Base-by-base conservation (phyloP, 2,113 vertebrate genomes). In the Maccullochella peelii region DNA sequence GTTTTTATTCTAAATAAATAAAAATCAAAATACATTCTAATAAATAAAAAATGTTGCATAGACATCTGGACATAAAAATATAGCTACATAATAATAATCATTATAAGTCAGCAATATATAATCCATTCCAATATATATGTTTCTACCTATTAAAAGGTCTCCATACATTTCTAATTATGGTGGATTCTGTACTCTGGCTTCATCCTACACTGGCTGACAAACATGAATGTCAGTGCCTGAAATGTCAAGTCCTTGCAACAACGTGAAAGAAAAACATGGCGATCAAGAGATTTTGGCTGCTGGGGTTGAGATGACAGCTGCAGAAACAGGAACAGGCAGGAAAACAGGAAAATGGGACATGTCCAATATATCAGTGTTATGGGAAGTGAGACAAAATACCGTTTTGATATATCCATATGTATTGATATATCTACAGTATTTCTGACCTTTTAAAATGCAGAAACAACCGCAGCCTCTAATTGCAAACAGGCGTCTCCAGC, bases 161-260 rank as follows among this genome's bases (percentile, higher is more conserved):
- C 30, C 16, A 23, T 65, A 27, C 8, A 0, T 63, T 16, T 70
- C 38, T 27, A 15, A 67, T 33, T 21, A 18, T 6, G 7, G 12
- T 21, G 0, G 8, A 40, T 62, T 80, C 55, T 83, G 38, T 12
- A 1, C 5, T n/a, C 33, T 66, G 76, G 47, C 47, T 77, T 8
- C 30, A 73, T 83, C 47, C n/a, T 36, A 18, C 36, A 25, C 59
- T 30, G 47, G 21, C 50, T 54, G 36, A 49, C 65, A 61, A 85
- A 59, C 33, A 44, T 0, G 8, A 88, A 61, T 38, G 55, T 54
- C 73, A 42, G 0, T 54, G 65, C 25, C 47, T 74, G 40, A 81
- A 78, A 84, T 63, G 66, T 63, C 78, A 82, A 42, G 47, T 61
- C 69, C 7, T 52, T 12, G 54, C 44, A 79, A 44, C 68, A 23